phyloP scores from a whole-genome alignment of 2,113 vertebrate genomes.

The Pongo abelii region DNA sequence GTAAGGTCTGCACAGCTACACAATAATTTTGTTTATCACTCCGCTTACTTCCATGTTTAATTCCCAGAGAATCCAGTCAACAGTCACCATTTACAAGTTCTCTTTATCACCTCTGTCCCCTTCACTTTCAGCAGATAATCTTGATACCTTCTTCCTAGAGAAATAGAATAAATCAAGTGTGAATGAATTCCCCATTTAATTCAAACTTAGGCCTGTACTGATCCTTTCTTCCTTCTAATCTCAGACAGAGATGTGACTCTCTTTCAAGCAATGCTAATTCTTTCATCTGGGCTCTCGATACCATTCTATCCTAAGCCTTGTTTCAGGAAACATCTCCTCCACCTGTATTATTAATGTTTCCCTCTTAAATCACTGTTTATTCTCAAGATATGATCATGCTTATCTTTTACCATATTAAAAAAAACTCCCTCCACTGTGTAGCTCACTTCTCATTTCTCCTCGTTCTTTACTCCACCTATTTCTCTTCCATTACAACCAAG shows the following conservation, averaged over 20 bases:
- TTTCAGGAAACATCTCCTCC: neutral
- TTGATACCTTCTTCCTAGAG: neutral
- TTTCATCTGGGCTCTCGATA: neutral
- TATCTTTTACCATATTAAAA: neutral
- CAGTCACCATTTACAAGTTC: neutral
- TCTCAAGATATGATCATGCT: neutral
- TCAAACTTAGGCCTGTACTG: neutral
- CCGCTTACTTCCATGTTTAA: neutral
- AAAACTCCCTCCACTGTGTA: neutral
- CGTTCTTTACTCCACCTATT: neutral
- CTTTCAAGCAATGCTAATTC: neutral
- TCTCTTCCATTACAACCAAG: neutral
- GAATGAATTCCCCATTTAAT: neutral
- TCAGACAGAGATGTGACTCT: neutral
- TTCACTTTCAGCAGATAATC: neutral
- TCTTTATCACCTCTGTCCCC: neutral
- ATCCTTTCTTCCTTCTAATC: neutral
- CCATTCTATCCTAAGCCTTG: neutral
- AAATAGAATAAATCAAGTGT: neutral
- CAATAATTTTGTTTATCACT: neutral
- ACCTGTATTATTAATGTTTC: neutral
- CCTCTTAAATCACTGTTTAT: neutral
- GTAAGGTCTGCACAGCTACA: neutral
- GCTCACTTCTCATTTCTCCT: neutral
- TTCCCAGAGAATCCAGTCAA: neutral